Base-by-base conservation (phyloP, 2,113 vertebrate genomes). In the Gambusia affinis region DNA sequence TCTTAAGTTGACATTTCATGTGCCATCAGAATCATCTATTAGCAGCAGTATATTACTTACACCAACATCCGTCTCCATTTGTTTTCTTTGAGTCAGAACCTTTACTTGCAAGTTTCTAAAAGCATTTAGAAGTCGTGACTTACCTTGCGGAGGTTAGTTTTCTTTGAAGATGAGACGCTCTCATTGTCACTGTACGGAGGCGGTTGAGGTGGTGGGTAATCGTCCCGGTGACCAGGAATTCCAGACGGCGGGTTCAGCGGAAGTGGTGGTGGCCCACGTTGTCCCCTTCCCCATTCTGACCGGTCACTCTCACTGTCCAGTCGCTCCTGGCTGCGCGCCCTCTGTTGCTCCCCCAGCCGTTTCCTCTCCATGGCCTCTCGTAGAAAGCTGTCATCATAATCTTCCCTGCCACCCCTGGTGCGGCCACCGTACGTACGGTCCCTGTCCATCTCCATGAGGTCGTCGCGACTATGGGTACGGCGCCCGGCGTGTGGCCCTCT, bases 401-500 rank as follows among this genome's bases (percentile, higher is more conserved):
- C 88, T 0, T 89, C 87, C 0, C 88, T 87, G 15, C 86, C 11
- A 0, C 89, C 88, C 31, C 78, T 83, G 39, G 67, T 24, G 1
- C 73, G 80, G 0, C 66, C 82, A 0, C 47, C 89, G 0, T 37
- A 17, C 7, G 67, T 76, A 0, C 82, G 89, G 17, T 90, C 80
- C 57, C 78, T 70, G 73, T 92, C 94, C 81, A 94, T 61, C 60
- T 93, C 91, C 88, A 89, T 88, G 70, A 97, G 87, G 60, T 97
- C 97, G 1, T 97, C 97, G 0, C 96, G 94, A 76, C 97, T 97
- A 64, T 92, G 95, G 80, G 93, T 96, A 19, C 96, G 94, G 0
- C 81, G 91, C 4, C 92, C 91, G 5, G 73, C 79, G 0, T 93
- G 70, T 0, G 61, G 81, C 1, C 72, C 75, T 2, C 79, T 63